A percentile compares a stretch with the other conserved stretches of the same genome.
These are phyloP conservation scores for Parnassius smintheus DNA, from an alignment of 2,888 invertebrate species.

Conservation along the genomic window DNA sequence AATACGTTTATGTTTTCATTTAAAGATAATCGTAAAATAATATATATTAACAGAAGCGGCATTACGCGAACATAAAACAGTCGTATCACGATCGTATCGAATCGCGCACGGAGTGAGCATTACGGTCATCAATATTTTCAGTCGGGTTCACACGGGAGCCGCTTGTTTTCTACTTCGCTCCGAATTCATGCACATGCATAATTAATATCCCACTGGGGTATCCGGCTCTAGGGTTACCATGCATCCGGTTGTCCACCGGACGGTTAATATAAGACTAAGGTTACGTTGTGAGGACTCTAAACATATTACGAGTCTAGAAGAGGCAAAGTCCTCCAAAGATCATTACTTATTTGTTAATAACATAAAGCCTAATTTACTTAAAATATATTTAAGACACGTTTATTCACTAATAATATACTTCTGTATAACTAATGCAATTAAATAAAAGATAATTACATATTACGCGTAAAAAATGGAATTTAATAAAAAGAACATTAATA, in stretches of 20 bases:
- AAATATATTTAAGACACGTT: too few relatives aligned
- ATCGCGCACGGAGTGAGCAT: background rate
- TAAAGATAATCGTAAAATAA: too few relatives aligned
- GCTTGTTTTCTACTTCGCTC: slow-evolving; percentile 40
- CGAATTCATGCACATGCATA: slow-evolving; percentile 58
- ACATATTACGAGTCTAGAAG: too few relatives aligned
- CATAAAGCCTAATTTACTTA: too few relatives aligned
- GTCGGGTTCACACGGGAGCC: slow-evolving; percentile 34
- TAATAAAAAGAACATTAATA: too few relatives aligned
- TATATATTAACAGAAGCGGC: background rate
- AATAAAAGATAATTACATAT: too few relatives aligned
- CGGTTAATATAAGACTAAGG: background rate
- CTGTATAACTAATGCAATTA: too few relatives aligned
- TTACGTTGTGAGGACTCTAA: background rate
- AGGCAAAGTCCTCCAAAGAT: too few relatives aligned
- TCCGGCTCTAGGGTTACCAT: slow-evolving; percentile 34
- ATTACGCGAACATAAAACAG: slow-evolving; percentile 1
- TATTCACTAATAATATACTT: too few relatives aligned
- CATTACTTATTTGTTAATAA: too few relatives aligned
- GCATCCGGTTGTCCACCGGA: slow-evolving; percentile 17
- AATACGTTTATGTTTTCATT: too few relatives aligned
- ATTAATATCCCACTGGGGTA: slow-evolving; percentile 45
- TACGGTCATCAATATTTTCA: slow-evolving; percentile 36
- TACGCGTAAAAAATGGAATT: too few relatives aligned
- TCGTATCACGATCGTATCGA: slow-evolving; percentile 2